Evolutionary conservation across 2,797 vertebrate genomes (phyloP).

Genomic region (Anguilla anguilla): DNA sequence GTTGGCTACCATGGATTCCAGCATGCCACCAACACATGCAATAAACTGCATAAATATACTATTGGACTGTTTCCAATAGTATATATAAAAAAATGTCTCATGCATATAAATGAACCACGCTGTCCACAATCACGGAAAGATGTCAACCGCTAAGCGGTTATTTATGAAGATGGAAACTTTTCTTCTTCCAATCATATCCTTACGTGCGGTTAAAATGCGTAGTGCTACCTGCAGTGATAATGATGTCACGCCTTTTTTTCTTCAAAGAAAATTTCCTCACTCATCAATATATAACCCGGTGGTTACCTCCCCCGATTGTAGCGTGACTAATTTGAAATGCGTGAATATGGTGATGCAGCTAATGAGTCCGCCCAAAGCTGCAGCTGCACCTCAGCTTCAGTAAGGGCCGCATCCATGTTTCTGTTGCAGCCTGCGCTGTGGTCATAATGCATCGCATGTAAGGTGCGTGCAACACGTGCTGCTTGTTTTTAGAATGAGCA

Average conservation of each 20-base stretch:
- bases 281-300: background rate
- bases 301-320: background rate
- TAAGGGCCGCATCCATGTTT: background rate
- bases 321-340: conserved; percentile 12
- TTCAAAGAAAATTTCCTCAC: conserved; percentile 17
- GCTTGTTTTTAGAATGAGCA: background rate
- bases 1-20: background rate
- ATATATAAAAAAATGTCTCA: background rate
- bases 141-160: background rate
- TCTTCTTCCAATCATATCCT: background rate
- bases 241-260: conserved; percentile 18
- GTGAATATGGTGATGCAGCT: conserved; percentile 2
- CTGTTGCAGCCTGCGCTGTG: background rate
- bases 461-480: background rate
- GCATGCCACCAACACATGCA: background rate
- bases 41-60: background rate
- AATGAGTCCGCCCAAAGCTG: background rate
- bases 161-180: background rate
- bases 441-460: background rate
- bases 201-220: background rate
- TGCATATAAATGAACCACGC: background rate
- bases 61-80: background rate
- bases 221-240: background rate
- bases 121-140: conserved; percentile 8
- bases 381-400: background rate